Percentiles rank a stretch among this genome's conserved stretches.
Evolutionary conservation across 2,113 vertebrate genomes (phyloP).

Genomic region (Camelus dromedarius): DNA sequence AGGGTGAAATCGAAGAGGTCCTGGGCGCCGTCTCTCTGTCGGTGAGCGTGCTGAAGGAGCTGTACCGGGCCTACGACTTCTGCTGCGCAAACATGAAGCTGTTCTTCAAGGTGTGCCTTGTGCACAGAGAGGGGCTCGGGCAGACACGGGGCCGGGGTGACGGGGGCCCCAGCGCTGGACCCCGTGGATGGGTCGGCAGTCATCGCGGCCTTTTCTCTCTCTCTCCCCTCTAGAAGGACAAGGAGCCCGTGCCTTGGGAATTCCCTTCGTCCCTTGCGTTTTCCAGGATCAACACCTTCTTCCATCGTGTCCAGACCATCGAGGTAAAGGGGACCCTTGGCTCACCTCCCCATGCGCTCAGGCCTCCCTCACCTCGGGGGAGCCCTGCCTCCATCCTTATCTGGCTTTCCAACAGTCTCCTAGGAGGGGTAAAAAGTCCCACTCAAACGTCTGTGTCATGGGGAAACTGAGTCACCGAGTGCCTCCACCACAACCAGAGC

Average conservation of each 20-base stretch:
- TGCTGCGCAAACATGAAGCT: slow-evolving; percentile 80
- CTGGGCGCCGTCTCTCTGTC: slow-evolving; percentile 78
- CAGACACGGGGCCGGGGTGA: accelerated
- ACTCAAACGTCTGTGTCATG: accelerated
- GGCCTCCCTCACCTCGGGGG: background rate
- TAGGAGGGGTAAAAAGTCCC: accelerated
- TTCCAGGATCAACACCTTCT: slow-evolving; percentile 85
- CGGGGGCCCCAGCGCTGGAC: accelerated
- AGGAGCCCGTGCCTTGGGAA: slow-evolving; percentile 82
- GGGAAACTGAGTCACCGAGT: accelerated
- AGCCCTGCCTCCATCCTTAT: accelerated
- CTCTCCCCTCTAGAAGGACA: slow-evolving; percentile 69
- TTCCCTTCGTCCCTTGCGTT: slow-evolving; percentile 86
- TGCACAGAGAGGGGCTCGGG: accelerated
- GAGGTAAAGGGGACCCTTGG: slow-evolving; percentile 81
- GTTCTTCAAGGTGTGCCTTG: slow-evolving; percentile 78
- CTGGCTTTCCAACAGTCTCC: accelerated
- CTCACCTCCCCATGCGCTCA: accelerated
- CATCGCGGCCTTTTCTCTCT: accelerated
- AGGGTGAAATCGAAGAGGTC: slow-evolving; percentile 84
- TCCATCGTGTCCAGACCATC: slow-evolving; percentile 84
- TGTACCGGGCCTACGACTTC: slow-evolving; percentile 84
- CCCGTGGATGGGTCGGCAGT: accelerated
- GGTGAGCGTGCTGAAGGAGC: slow-evolving; percentile 77
- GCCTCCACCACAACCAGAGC: accelerated